Conservation (phyloP, 2,113 vertebrate species). For the Synodontis membranacea region DNA sequence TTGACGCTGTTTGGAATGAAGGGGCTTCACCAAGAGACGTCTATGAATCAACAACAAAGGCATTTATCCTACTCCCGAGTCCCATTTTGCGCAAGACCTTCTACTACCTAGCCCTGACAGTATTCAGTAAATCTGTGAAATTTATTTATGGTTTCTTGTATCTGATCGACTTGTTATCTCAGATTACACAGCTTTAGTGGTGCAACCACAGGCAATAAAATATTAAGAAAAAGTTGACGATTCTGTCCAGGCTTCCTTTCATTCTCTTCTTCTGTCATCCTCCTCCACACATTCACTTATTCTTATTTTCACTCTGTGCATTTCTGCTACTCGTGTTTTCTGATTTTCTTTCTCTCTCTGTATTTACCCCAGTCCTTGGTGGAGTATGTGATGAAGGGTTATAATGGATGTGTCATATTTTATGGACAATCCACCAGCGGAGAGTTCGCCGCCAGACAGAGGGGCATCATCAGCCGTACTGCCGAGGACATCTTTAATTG, state of each 20-base stretch:
- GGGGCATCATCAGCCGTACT: conserved; percentile 51
- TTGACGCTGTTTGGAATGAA: conserved; percentile 60
- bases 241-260: neutral
- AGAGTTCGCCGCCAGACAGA: conserved; percentile 44
- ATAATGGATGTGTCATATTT: conserved; percentile 60
- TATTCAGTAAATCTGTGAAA: neutral
- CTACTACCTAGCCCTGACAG: neutral
- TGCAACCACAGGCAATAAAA: neutral
- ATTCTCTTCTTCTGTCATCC: neutral
- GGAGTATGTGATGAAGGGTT: conserved; percentile 57
- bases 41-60: conserved; percentile 63
- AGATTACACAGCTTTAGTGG: neutral
- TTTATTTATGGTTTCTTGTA: neutral
- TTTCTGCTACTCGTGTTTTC: neutral
- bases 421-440: conserved; percentile 57
- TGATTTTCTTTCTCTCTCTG: neutral
- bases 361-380: conserved; percentile 55
- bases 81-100: neutral
- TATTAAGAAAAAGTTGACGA: neutral
- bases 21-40: conserved; percentile 55
- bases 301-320: neutral
- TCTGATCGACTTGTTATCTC: neutral
- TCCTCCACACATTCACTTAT: neutral
- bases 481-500: conserved; percentile 61
- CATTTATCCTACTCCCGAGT: conserved; percentile 26